Base-by-base conservation (phyloP, 1,140 invertebrate species). In the Zaprionus gabonicus region DNA sequence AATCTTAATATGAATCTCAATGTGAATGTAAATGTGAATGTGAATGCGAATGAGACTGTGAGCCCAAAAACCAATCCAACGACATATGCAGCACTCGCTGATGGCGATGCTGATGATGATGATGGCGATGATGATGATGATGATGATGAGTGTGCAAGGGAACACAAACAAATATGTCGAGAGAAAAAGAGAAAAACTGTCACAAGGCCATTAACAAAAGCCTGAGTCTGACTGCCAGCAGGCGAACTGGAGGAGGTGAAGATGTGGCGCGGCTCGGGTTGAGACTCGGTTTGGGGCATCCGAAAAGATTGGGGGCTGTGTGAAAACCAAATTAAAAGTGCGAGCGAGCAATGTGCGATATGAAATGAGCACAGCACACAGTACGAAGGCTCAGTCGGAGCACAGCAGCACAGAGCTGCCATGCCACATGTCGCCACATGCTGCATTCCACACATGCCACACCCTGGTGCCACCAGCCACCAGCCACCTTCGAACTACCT, bases 141-240 rank as follows among this genome's bases (percentile, higher is more conserved):
- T 36, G 17, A 59, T 36, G 66, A 46, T 59, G 51, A 56, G 58
- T 63, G 66, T 34, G 72, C 64, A 53, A 36, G 60, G 56, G 36
- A 68, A 66, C 38, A 62, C 34, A 73, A 60, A 60, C 41, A 62
- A 49, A 74, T n/a, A 74, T 71, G 51, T 44, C 55, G 46, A 51
- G 38, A 76, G 34, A 27, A 57, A 36, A 49, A 60, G 57, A 49
- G 51, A 71, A 28, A 67, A n/a, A 87, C 85, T 88, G 85, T 84
- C 84, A 87, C 84, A 87, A 87, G 84, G 84, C 84, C 84, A 90
- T 87, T 87, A 84, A 90, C 85, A 88, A 87, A 87, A 84, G 85
- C 78, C 84, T 78, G 81, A 80, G 77, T 83, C 80, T 83, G 83
- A 85, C 82, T 85, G 82, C 72, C 76, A 71, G 41, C 76, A 67